Evolutionary conservation across 2,113 vertebrate genomes (phyloP).

Genomic region (Odocoileus virginianus): DNA sequence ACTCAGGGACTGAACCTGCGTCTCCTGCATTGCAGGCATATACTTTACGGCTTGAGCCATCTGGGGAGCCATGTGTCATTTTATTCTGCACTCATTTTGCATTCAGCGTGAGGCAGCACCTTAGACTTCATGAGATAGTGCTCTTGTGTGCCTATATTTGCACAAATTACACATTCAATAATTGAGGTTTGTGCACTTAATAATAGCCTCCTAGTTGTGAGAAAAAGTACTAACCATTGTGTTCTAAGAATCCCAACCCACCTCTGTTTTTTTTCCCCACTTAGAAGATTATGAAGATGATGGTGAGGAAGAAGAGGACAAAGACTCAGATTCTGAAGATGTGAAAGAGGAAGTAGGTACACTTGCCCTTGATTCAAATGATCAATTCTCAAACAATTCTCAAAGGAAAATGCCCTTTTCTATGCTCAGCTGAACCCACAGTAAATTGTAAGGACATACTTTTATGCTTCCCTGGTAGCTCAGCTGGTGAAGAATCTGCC

Average conservation of each 20-base stretch:
- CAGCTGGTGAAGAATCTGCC: not conserved
- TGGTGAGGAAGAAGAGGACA: slow-evolving; percentile 80
- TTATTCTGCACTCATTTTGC: not conserved
- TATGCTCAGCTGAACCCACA: not conserved
- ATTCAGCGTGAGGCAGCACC: accelerated
- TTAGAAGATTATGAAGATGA: slow-evolving; percentile 83
- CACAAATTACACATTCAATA: accelerated
- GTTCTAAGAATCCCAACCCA: not conserved
- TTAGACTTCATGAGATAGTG: not conserved
- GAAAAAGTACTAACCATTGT: not conserved
- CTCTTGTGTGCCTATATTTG: accelerated
- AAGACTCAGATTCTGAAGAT: slow-evolving; percentile 77
- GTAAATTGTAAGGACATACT: not conserved
- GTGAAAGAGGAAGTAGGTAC: slow-evolving; percentile 84
- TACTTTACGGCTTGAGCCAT: not conserved
- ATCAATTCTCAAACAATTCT: no score
- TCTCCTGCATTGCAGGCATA: not conserved
- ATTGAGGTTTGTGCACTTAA: not conserved
- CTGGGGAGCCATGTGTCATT: not conserved
- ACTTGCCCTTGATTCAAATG: not conserved
- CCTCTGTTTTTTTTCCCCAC: not conserved
- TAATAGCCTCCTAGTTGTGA: not conserved
- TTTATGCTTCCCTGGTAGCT: not conserved
- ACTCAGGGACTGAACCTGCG: not conserved
- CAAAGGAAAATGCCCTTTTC: not conserved